Base-by-base conservation (phyloP, 2,113 vertebrate species). In the Heteronetta atricapilla region DNA sequence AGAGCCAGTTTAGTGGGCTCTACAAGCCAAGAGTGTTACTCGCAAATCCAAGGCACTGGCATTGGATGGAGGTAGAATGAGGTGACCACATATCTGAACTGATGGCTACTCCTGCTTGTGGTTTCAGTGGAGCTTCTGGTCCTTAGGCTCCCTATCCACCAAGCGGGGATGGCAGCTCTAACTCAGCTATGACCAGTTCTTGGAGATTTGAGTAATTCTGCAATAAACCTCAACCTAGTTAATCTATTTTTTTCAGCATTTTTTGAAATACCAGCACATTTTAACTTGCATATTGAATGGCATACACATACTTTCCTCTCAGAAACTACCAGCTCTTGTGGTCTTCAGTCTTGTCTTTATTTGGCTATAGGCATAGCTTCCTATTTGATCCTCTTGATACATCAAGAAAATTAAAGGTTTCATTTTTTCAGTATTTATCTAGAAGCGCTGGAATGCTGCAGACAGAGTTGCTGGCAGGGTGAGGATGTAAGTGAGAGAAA, bases 21-120 rank as follows among this genome's bases (percentile, higher is more conserved):
- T 79, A 14, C 22, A 66, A 26, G 21, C 34, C 64, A 78, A 23
- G 53, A 15, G 2, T 29, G 28, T 36, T 56, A 55, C 33, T 58
- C 15, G 13, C 23, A 93, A 82, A 75, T 50, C 86, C 28, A 78
- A 89, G 60, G 36, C 52, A 67, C 15, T 55, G 31, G 8, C 17
- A 78, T 4, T 1, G 2, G 46, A 55, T 4, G 8, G 26, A 84
- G 25, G 5, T 10, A 81, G 64, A 84, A 69, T 1, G 1, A 46
- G 22, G 53, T 76, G 38, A 60, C 36, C 4, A 8, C 0, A 2
- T 8, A 8, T 46, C 50, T 86, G 31, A 4, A 46, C 11, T 8
- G 53, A 66, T 17, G 76, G 36, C 36, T 67, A 22, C 28, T 66
- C 34, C 0, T 0, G 44, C 0, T 0, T 15, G 18, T 1, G 4